These are phyloP conservation scores for Tortricodes alternella DNA, from an alignment of 2,888 invertebrate genomes.

Conservation along the genomic window DNA sequence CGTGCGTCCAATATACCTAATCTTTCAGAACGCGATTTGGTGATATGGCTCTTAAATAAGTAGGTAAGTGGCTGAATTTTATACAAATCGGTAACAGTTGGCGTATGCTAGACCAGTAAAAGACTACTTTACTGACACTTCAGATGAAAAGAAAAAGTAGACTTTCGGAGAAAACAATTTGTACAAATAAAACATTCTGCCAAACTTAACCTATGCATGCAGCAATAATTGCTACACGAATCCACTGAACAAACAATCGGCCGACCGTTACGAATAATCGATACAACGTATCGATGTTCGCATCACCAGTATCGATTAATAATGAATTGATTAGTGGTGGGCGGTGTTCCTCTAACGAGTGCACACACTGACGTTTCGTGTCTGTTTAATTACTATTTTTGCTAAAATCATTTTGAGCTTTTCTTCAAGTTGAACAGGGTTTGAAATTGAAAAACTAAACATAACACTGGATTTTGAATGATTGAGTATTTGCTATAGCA, in stretches of 20 bases:
- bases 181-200: too few relatives aligned
- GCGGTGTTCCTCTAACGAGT: slow-evolving; percentile 27
- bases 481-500: background rate
- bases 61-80: too few relatives aligned
- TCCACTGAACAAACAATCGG: slow-evolving; percentile 19
- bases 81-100: too few relatives aligned
- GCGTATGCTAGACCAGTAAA: too few relatives aligned
- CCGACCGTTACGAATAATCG: slow-evolving; percentile 29
- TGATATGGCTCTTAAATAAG: too few relatives aligned
- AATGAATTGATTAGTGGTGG: slow-evolving; percentile 31
- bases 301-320: slow-evolving; percentile 30
- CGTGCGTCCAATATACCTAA: too few relatives aligned
- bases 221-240: slow-evolving; percentile 22
- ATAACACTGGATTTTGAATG: background rate
- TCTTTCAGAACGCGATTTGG: too few relatives aligned
- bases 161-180: too few relatives aligned
- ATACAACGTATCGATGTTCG: slow-evolving; percentile 29
- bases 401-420: background rate
- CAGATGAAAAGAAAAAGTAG: too few relatives aligned
- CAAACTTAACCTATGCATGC: background rate
- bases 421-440: background rate
- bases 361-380: slow-evolving; percentile 21
- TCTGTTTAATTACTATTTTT: slow-evolving; percentile 23
- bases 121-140: too few relatives aligned
- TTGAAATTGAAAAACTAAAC: background rate